Evolutionary conservation across 2,113 vertebrate species (phyloP).

Genomic region (Pachycephala philippinensis): DNA sequence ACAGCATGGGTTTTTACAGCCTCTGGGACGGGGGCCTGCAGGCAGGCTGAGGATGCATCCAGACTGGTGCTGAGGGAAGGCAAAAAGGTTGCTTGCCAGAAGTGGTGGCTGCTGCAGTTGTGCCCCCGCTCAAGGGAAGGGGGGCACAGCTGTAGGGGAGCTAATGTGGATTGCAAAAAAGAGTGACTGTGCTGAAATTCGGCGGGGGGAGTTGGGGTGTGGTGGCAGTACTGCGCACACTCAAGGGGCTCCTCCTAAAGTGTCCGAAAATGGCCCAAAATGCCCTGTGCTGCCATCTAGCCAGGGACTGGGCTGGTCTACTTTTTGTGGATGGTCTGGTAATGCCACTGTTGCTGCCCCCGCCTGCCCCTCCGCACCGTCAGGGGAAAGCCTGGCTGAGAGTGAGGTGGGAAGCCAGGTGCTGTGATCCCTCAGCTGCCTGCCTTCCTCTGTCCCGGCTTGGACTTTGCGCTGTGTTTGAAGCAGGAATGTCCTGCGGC

Average conservation of each 20-base stretch:
- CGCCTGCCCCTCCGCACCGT: neutral
- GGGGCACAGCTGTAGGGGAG: neutral
- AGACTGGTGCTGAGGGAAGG: neutral
- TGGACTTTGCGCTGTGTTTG: neutral
- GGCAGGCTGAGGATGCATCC: neutral
- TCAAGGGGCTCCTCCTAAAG: neutral
- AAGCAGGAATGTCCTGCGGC: neutral
- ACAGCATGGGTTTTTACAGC: conserved; percentile 6
- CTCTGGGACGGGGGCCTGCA: neutral
- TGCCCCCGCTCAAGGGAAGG: neutral
- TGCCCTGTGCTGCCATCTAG: neutral
- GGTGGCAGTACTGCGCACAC: accelerated
- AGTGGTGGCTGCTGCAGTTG: neutral
- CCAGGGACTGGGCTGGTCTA: accelerated
- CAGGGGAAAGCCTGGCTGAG: neutral
- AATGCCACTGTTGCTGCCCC: neutral
- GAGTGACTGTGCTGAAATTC: neutral
- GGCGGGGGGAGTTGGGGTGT: accelerated
- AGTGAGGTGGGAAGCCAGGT: neutral
- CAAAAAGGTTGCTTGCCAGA: neutral
- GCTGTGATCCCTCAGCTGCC: neutral
- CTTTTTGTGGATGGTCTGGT: neutral
- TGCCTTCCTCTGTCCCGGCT: neutral
- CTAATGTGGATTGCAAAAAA: neutral
- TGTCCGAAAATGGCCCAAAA: neutral